A percentile compares a stretch with the other conserved stretches of the same genome.
phyloP scores from a whole-genome alignment of 2,113 vertebrate species.

The Sylvilagus bachmani region DNA sequence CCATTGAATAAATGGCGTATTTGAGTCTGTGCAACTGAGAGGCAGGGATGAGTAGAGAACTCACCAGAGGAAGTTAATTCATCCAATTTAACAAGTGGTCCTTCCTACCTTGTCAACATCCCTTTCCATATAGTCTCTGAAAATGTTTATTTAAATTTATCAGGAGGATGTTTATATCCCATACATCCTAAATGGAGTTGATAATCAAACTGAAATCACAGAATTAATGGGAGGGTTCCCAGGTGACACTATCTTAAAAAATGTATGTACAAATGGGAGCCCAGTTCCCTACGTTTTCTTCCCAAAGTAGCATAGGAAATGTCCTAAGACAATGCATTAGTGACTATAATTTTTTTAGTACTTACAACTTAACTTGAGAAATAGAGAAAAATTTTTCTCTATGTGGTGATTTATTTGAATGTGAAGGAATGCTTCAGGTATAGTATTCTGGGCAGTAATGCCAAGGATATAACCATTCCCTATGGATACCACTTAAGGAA shows the following conservation, averaged over 20 bases:
- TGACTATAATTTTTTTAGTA: background rate
- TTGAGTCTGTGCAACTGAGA: background rate
- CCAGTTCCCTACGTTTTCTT: background rate
- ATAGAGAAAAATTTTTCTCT: background rate
- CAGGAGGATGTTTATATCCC: background rate
- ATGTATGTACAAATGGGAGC: background rate
- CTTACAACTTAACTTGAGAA: background rate
- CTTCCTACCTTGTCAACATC: background rate
- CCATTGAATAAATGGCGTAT: background rate
- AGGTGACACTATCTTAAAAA: background rate
- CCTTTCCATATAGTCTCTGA: background rate
- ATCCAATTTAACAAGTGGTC: background rate
- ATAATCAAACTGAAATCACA: background rate
- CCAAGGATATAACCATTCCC: background rate
- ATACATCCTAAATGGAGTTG: background rate
- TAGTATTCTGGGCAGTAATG: background rate
- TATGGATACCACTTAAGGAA: background rate
- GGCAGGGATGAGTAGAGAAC: background rate
- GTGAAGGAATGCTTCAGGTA: background rate
- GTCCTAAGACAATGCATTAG: background rate
- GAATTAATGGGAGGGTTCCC: background rate
- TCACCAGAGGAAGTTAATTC: background rate
- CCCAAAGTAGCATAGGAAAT: background rate
- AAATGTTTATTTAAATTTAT: background rate
- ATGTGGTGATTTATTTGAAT: background rate